Base-by-base conservation (phyloP, 2,797 vertebrate genomes). In the Enoplosus armatus region DNA sequence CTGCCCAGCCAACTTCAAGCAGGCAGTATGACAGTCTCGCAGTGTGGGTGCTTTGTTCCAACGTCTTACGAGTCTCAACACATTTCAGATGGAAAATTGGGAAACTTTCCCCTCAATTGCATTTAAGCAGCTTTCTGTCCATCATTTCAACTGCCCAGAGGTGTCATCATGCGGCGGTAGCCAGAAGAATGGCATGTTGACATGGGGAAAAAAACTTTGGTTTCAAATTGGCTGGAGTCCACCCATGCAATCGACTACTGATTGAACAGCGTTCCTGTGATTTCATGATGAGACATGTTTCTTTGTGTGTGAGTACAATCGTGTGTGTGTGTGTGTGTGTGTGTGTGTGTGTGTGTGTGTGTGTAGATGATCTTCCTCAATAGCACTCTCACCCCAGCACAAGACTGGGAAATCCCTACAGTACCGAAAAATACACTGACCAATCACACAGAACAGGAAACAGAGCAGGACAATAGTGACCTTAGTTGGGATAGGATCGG, bases 61-160 rank as follows among this genome's bases (percentile, higher is more conserved):
- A 15, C 31, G 48, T 43, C 58, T 20, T 82, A 76, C 90, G 75
- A 86, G 93, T 90, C 90, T 76, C 66, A 82, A 88, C 93, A 66
- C 51, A 91, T 90, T 88, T 84, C 63, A 31, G 48, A 77, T 48
- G 60, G 68, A 91, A 89, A 81, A 61, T 71, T 39, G 35, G 70
- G 69, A 85, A 87, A 85, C 69, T 90, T 91, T 91, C 83, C 85
- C 85, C 86, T 91, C 85, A 77, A 74, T 84, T 90, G 85, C 74
- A 61, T 86, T 78, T 69, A 77, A 90, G 89, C 89, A 72, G 87
- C 82, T 86, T 88, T 85, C 85, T 92, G 89, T 92, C 88, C 81
- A 85, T 93, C 86, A 90, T 58, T 43, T 73, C 35, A 82, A 45
- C 75, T 61, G 72, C 83, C 72, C 73, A 66, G 72, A 72, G 69